A percentile compares a stretch with the other conserved stretches of the same genome.
phyloP scores from a whole-genome alignment of 2,797 vertebrate species.

The Pelodytes ibericus region DNA sequence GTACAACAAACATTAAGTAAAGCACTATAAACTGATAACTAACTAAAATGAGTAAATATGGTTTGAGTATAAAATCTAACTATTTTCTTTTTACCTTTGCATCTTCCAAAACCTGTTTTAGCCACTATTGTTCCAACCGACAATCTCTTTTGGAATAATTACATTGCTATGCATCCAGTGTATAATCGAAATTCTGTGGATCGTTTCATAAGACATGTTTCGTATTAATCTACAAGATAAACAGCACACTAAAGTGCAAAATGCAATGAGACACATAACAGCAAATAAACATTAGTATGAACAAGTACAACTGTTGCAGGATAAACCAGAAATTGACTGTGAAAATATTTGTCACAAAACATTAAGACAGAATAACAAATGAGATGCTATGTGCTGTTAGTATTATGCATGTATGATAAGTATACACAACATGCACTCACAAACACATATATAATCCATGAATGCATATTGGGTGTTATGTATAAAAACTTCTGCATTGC shows the following conservation, averaged over 20 bases:
- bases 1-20: too few species aligned
- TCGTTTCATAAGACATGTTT: slow-evolving; percentile 10
- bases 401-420: too few species aligned
- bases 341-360: slow-evolving; percentile 53
- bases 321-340: slow-evolving; percentile 51
- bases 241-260: slow-evolving; percentile 38
- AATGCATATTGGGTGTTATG: too few species aligned
- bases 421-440: too few species aligned
- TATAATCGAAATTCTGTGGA: neutral
- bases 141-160: neutral
- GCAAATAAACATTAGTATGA: slow-evolving; percentile 51
- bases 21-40: too few species aligned
- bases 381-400: slow-evolving; percentile 20
- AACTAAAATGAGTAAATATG: too few species aligned
- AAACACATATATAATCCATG: too few species aligned
- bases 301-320: slow-evolving; percentile 43
- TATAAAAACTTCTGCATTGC: too few species aligned
- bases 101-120: too few species aligned
- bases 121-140: too few species aligned
- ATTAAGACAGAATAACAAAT: slow-evolving; percentile 48
- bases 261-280: slow-evolving; percentile 50
- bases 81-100: too few species aligned
- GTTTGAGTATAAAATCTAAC: too few species aligned
- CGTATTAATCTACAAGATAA: slow-evolving; percentile 34
- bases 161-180: neutral